Evolutionary conservation across 2,797 vertebrate species (phyloP).

Genomic region (Pempheris klunzingeri): DNA sequence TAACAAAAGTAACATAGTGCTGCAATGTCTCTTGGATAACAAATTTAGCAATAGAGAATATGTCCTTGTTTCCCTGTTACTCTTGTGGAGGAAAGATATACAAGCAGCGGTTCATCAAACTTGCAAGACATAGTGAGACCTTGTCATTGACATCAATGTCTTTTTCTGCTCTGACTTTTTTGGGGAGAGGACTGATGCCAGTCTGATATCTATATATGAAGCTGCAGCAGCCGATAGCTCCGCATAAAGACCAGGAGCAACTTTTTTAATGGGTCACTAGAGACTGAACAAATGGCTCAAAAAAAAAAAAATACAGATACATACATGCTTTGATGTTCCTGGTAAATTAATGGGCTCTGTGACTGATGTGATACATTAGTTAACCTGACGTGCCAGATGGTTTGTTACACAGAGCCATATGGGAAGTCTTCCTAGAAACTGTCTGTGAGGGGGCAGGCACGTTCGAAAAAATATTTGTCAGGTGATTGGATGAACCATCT

Average conservation of each 20-base stretch:
- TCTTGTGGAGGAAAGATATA: background rate
- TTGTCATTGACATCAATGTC: background rate
- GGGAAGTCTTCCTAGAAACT: too few relatives aligned
- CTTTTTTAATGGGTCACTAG: background rate
- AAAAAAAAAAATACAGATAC: slow-evolving; percentile 16
- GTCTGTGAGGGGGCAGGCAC: too few relatives aligned
- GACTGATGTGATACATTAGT: slow-evolving; percentile 38
- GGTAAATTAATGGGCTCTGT: slow-evolving; percentile 29
- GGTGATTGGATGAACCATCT: too few relatives aligned
- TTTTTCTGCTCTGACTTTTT: background rate
- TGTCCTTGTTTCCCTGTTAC: background rate
- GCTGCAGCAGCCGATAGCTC: background rate
- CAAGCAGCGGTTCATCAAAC: slow-evolving; percentile 10
- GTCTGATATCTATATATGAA: background rate
- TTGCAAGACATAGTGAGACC: background rate
- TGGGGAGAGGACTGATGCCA: background rate
- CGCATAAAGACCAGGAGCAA: background rate
- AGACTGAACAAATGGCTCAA: background rate
- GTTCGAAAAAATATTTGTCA: too few relatives aligned
- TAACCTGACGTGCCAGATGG: too few relatives aligned
- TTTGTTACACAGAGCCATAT: too few relatives aligned
- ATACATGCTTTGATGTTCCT: slow-evolving; percentile 13
- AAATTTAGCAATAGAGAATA: background rate
- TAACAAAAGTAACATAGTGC: background rate
- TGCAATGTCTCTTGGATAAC: background rate